Evolutionary conservation across 2,113 vertebrate genomes (phyloP).

Genomic region (Romanogobio albipinnatus): DNA sequence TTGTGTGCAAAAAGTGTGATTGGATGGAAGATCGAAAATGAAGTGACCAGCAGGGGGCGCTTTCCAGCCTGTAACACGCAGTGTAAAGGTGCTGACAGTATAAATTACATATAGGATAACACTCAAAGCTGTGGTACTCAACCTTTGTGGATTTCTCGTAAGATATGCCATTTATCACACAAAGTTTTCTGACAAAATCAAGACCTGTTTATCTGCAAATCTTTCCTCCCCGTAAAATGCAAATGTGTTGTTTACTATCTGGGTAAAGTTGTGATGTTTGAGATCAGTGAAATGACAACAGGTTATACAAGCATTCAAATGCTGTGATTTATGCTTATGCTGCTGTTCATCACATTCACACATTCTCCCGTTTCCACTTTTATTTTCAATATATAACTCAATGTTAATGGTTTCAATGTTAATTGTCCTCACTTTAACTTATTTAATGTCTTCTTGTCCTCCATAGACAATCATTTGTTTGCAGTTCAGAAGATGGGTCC

Average conservation of each 20-base stretch:
- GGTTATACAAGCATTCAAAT: neutral
- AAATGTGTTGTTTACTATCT: neutral
- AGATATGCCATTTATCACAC: neutral
- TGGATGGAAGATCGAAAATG: too few relatives aligned
- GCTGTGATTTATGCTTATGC: neutral
- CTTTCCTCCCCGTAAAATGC: neutral
- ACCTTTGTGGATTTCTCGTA: neutral
- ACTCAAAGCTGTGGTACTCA: conserved; percentile 3
- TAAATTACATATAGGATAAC: neutral
- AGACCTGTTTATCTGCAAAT: neutral
- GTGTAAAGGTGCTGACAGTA: neutral
- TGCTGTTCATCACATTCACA: neutral
- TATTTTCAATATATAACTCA: neutral
- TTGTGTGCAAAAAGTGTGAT: neutral
- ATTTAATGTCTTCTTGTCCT: neutral
- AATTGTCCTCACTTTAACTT: neutral
- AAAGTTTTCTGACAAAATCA: neutral
- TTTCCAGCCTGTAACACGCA: neutral
- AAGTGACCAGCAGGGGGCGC: neutral
- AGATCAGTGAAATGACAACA: neutral
- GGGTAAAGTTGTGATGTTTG: neutral
- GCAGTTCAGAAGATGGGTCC: neutral
- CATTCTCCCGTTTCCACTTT: neutral
- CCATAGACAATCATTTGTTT: neutral
- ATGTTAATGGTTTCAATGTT: neutral